Conservation (phyloP, 2,888 invertebrate species). For the Campoplex capitator region DNA sequence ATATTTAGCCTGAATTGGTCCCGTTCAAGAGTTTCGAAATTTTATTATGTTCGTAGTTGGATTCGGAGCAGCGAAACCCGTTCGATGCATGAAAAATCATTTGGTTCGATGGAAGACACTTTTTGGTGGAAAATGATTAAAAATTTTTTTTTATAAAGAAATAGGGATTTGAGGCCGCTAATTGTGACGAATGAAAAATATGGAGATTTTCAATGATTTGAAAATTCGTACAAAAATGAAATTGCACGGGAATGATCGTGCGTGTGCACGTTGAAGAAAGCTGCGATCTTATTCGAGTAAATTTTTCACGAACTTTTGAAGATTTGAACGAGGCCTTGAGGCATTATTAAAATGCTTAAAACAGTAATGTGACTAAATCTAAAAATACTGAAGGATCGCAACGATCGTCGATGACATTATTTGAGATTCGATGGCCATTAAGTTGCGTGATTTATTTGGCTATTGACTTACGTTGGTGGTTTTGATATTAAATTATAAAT, state of each 20-base stretch:
- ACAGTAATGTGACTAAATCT: conserved; percentile 51
- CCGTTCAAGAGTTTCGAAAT: neutral
- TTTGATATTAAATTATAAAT: neutral
- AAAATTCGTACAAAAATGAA: too few species aligned
- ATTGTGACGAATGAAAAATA: neutral
- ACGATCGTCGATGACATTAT: conserved; percentile 47
- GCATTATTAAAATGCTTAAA: neutral
- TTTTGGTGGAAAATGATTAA: neutral
- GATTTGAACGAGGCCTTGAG: neutral
- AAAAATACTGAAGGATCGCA: conserved; percentile 69
- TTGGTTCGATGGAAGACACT: neutral
- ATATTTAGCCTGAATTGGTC: neutral
- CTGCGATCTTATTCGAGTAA: neutral
- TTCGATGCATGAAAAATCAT: too few species aligned
- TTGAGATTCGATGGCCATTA: conserved; percentile 7
- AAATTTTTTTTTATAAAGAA: neutral
- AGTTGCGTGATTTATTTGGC: conserved; percentile 54
- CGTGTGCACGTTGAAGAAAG: neutral
- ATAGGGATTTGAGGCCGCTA: neutral
- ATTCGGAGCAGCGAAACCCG: neutral
- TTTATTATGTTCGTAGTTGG: neutral
- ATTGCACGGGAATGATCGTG: too few species aligned
- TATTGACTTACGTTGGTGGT: conserved; percentile 52
- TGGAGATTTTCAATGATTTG: neutral
- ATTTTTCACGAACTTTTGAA: neutral